Conservation (phyloP, 2,888 invertebrate genomes). For the Shargacucullia verbasci region DNA sequence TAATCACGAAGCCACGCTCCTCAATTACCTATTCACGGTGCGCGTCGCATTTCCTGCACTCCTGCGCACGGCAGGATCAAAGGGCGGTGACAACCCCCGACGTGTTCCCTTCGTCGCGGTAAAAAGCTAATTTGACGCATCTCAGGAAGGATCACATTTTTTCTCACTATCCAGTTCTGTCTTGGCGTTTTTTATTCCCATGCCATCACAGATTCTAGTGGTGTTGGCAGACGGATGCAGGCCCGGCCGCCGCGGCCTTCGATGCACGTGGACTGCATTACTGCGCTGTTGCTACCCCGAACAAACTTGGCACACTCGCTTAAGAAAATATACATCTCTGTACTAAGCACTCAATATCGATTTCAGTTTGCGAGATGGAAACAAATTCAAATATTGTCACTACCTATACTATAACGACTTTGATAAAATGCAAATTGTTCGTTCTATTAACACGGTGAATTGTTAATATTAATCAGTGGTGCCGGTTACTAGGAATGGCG, state of each 20-base stretch:
- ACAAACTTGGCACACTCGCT: slow-evolving; percentile 46
- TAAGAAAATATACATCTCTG: slow-evolving; percentile 17
- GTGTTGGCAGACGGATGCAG: slow-evolving; percentile 74
- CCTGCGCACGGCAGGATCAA: slow-evolving; percentile 67
- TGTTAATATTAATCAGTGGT: slow-evolving; percentile 21
- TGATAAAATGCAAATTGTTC: slow-evolving; percentile 31
- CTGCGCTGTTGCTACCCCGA: slow-evolving; percentile 60
- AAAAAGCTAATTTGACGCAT: slow-evolving; percentile 75
- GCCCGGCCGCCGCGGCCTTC: slow-evolving; percentile 71
- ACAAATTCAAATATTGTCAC: slow-evolving; percentile 10
- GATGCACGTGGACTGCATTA: slow-evolving; percentile 78
- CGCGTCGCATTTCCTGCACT: slow-evolving; percentile 69
- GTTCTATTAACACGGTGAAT: slow-evolving; percentile 28
- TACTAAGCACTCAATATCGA: slow-evolving; percentile 15
- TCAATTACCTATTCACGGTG: slow-evolving; percentile 74
- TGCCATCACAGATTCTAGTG: slow-evolving; percentile 73
- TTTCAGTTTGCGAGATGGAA: slow-evolving; percentile 2
- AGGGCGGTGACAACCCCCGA: slow-evolving; percentile 62
- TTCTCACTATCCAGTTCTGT: slow-evolving; percentile 67
- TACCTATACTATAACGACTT: slow-evolving; percentile 17
- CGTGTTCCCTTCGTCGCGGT: slow-evolving; percentile 55
- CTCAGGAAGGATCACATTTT: slow-evolving; percentile 65
- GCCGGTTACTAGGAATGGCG: slow-evolving; percentile 30
- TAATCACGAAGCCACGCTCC: slow-evolving; percentile 54
- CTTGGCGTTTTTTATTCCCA: slow-evolving; percentile 67